Evolutionary conservation across 2,888 invertebrate genomes (phyloP), one percentile per base, ranked within the genome.

Genomic region (Oscheius sp.): DNA sequence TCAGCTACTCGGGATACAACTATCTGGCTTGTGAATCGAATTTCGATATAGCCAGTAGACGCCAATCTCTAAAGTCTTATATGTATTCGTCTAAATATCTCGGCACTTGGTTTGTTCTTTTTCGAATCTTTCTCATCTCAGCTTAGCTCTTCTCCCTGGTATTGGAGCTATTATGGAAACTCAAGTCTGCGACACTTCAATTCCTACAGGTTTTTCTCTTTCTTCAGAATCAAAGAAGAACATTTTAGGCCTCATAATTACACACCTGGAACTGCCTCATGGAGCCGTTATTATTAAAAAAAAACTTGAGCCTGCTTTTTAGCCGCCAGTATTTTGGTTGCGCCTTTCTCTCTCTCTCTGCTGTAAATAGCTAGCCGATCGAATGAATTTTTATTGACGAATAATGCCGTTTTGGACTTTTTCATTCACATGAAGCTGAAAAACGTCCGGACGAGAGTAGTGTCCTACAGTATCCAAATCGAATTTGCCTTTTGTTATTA

Each of bases 111-210:
- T 74, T 23, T 69, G 74, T 69, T 39, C 1, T 12, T n/a, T n/a
- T 29, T 29, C 15, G 12, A 23, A n/a, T 25, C 27, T n/a, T 2
- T 3, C 3, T 31, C 8, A 3, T 3, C n/a, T 23, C 3, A 23
- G 34, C 50, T 31, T 58, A 79, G 78, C 33, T 65, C 75, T 23
- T 76, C 80, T 23, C 83, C 84, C 0, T 83, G 79, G 79, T 82
- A 82, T 69, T 82, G 78, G 76, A 76, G 79, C 42, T 73, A 76
- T 65, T 74, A 76, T 52, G 82, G 80, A n/a, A 75, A 78, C 66
- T 71, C 73, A 42, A 66, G 69, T 17, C 78, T 82, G 12, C 79
- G 85, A 25, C 85, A 85, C 71, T 85, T 84, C 78, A 86, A 85
- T 81, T 79, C 78, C 67, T 85, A 85, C 70, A 79, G n/a, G n/a